phyloP scores from a whole-genome alignment of 2,797 vertebrate species.

The Ambastaia sidthimunki region DNA sequence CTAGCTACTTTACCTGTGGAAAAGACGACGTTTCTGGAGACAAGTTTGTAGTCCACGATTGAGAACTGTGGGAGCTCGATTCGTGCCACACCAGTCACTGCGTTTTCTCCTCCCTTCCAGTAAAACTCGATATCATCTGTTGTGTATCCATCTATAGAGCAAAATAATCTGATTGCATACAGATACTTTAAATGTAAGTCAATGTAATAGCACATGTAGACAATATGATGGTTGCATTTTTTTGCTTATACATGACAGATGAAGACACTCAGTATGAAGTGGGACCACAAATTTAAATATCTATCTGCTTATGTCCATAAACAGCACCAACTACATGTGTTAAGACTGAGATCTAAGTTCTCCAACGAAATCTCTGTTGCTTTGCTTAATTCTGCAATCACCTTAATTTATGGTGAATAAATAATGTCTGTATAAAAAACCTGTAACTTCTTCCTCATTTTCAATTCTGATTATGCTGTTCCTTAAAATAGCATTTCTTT shows the following conservation, averaged over 20 bases:
- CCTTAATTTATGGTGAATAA: background rate
- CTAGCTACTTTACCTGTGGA: conserved; percentile 87
- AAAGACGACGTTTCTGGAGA: conserved; percentile 96
- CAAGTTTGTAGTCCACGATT: conserved; percentile 93
- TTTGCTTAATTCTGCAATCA: background rate
- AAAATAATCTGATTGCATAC: background rate
- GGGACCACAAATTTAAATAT: too few species aligned
- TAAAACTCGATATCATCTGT: conserved; percentile 98
- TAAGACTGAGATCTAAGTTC: background rate
- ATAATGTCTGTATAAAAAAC: background rate
- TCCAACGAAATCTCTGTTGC: background rate
- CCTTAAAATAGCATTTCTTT: conserved; percentile 8
- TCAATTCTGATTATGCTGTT: background rate
- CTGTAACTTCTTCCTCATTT: conserved; percentile 1
- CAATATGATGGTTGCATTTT: too few species aligned
- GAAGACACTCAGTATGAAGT: too few species aligned
- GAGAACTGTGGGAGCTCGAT: conserved; percentile 99
- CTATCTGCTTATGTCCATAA: background rate
- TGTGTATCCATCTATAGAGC: conserved; percentile 90
- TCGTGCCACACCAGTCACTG: conserved; percentile 91
- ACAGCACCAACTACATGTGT: background rate
- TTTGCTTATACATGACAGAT: too few species aligned
- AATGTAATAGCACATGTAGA: too few species aligned
- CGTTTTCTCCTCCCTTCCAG: conserved; percentile 93
- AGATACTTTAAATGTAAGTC: too few species aligned